phyloP scores from a whole-genome alignment of 2,113 vertebrate species.

The Istiophorus platypterus region DNA sequence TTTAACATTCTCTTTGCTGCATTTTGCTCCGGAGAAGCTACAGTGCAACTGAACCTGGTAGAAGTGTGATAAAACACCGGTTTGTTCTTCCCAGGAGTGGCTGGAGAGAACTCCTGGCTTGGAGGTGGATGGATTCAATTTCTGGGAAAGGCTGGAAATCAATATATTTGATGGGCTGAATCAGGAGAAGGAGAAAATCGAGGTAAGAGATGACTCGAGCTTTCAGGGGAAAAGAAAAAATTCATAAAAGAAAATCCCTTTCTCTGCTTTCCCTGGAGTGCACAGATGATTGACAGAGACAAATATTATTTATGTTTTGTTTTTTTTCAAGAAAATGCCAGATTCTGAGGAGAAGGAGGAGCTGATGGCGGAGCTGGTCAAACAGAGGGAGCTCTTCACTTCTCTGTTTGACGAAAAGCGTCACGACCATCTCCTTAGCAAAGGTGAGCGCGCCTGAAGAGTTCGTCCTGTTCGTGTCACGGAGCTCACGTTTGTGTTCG shows the following conservation, averaged over 20 bases:
- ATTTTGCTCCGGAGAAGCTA: background rate
- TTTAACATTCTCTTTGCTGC: background rate
- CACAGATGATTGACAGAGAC: constrained; percentile 46
- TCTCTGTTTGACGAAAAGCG: constrained; percentile 95
- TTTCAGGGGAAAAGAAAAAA: constrained; percentile 34
- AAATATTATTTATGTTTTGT: constrained; percentile 26
- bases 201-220: constrained; percentile 82
- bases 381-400: constrained; percentile 88
- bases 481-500: constrained; percentile 6
- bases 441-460: constrained; percentile 81
- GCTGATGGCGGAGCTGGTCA: constrained; percentile 87
- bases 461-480: background rate
- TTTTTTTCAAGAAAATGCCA: constrained; percentile 74
- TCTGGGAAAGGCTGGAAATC: constrained; percentile 92
- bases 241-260: background rate
- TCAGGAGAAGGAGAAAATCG: constrained; percentile 85
- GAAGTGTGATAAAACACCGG: constrained; percentile 14
- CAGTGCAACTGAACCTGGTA: constrained; percentile 9
- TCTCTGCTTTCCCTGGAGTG: constrained; percentile 25
- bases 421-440: constrained; percentile 93
- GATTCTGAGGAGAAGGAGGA: constrained; percentile 93
- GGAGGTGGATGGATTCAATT: constrained; percentile 92
- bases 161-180: constrained; percentile 90
- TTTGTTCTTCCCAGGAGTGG: constrained; percentile 88
- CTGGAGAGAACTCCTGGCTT: constrained; percentile 97